Evolutionary conservation across 2,797 vertebrate species (phyloP).

Genomic region (Tragelaphus oryx): DNA sequence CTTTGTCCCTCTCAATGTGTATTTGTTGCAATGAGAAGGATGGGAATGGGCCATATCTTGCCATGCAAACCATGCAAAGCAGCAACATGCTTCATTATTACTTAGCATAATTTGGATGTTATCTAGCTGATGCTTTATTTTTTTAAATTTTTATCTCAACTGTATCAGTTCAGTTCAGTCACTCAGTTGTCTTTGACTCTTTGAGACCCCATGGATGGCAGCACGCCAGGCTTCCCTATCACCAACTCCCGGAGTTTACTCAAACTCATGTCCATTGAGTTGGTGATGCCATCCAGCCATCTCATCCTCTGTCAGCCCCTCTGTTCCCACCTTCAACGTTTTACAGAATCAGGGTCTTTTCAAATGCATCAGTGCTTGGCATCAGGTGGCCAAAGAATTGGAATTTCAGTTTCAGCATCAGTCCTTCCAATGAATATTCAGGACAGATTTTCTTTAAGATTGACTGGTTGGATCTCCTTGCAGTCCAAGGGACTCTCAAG

Average conservation of each 20-base stretch:
- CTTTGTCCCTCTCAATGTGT: background rate
- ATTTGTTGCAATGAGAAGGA: background rate
- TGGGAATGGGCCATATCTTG: background rate
- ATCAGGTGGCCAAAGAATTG: background rate
- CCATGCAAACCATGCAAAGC: background rate
- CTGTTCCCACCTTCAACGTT: background rate
- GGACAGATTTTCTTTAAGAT: background rate
- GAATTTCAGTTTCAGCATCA: background rate
- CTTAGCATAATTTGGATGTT: background rate
- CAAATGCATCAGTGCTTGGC: background rate
- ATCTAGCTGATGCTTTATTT: background rate
- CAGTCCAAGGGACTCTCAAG: background rate
- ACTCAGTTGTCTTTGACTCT: fast-evolving
- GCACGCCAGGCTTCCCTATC: background rate
- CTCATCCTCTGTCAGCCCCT: background rate
- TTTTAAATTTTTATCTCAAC: background rate
- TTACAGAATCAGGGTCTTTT: background rate
- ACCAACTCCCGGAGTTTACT: background rate
- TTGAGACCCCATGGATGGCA: background rate
- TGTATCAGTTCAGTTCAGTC: background rate
- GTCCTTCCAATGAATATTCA: background rate
- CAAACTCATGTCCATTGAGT: background rate
- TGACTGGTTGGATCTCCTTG: background rate
- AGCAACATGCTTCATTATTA: background rate
- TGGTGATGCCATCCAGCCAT: background rate